phyloP scores from a whole-genome alignment of 2,797 vertebrate genomes.

The Platyrinchus mystaceus region DNA sequence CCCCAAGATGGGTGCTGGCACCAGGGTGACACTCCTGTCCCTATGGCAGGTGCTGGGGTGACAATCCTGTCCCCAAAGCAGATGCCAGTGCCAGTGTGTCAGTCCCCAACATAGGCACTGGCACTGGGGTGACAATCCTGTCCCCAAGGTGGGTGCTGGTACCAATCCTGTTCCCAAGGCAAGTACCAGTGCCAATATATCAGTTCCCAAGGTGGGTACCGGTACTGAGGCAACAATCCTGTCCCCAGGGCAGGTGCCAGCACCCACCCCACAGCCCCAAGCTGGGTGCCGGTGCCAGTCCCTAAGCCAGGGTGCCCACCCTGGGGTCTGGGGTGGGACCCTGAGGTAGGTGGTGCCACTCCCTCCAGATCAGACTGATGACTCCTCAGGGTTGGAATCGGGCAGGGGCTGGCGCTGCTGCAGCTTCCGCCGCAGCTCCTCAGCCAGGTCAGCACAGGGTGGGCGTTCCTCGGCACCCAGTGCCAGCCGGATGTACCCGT shows the following conservation, averaged over 20 bases:
- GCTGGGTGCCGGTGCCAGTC: neutral
- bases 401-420: conserved; percentile 93
- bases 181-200: neutral
- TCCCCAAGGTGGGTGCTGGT: neutral
- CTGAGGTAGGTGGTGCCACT: conserved; percentile 75
- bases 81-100: neutral
- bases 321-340: neutral
- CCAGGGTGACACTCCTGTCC: neutral
- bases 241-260: neutral
- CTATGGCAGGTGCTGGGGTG: accelerated
- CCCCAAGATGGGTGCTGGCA: neutral
- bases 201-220: neutral
- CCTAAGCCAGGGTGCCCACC: neutral
- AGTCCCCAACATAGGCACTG: neutral
- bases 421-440: conserved; percentile 90
- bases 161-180: no score
- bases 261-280: neutral
- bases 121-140: neutral
- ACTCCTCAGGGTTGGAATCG: conserved; percentile 95
- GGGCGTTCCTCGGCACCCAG: conserved; percentile 86
- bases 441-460: conserved; percentile 88
- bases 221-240: neutral
- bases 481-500: conserved; percentile 93
- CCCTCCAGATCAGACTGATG: conserved; percentile 83
- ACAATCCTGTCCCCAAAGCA: no score